Base-by-base conservation (phyloP, 2,113 vertebrate species). In the Petrocephalus microphthalmus region DNA sequence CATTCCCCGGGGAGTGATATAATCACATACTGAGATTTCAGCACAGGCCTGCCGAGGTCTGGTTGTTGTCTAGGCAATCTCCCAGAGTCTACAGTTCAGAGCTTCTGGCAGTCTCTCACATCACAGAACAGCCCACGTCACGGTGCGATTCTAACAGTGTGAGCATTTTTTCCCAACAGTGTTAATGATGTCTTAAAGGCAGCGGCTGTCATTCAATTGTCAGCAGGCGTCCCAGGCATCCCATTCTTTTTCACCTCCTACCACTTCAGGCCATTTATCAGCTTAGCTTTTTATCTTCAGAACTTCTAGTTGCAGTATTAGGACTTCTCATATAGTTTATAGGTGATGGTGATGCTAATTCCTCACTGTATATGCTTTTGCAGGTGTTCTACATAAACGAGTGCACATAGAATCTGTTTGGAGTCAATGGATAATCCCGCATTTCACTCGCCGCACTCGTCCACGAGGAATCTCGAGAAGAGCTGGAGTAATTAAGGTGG, bases 171-270 rank as follows among this genome's bases (percentile, higher is more conserved):
- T 57, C 29, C 51, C 51, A 85, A 85, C 29, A 85, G 56, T 85
- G 51, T 53, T 85, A 56, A 85, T 84, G 82, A 84, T 84, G 45
- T 84, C 82, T 84, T 84, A 51, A 84, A 84, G 82, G 52, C 84
- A 57, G 84, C 6, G 0, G 29, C n/a, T 56, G 51, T 85, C 84
- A 85, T 37, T 85, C 84, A 85, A 22, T 56, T 85, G 84, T 85
- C 84, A 53, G 52, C 51, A 54, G 7, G 0, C 8, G 17, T 85
- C 29, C 84, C 52, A 54, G 84, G 17, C 56, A 33, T 29, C 25
- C 25, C 84, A 33, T 85, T 85, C 29, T 33, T 33, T 56, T 37
- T 54, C 52, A 85, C 84, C 84, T 37, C 84, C 53, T 8, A 37
- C 53, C 53, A 29, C 25, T 85, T 85, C 56, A 37, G 29, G 84